Evolutionary conservation across 1,140 invertebrate species (phyloP), one percentile per base, ranked within the genome.

Genomic region (Achroia grisella): DNA sequence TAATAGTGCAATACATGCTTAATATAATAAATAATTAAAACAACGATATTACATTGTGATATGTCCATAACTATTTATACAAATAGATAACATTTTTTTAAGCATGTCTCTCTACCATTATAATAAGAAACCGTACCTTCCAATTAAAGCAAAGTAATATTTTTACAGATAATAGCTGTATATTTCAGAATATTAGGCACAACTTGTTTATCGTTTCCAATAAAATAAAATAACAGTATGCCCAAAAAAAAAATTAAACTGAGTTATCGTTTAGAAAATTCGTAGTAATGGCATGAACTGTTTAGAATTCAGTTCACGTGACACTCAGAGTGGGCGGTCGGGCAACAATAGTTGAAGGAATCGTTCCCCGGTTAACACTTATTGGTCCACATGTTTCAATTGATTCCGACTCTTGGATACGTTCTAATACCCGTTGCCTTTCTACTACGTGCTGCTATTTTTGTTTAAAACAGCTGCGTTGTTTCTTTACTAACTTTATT

Each of bases 311-410:
- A 47, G 54, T 14, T 28, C 54, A 39, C 63, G 68, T 58, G 39
- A 41, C 44, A 32, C 29, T 44, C 62, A 49, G 56, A 79, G 70
- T 73, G 69, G 66, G 61, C 44, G 60, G 52, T 52, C 53, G 52
- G 44, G 52, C 61, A 65, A 66, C 65, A 73, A 73, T 67, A 58
- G 64, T 48, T 48, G 52, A 66, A 71, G 61, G 60, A 71, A 76
- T 72, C 56, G 63, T 49, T 55, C 62, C 49, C 60, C 55, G 56
- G 63, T 77, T 72, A 71, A 71, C 67, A 71, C 60, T 72, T 67
- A 70, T 71, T 63, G 66, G 62, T 67, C 60, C 56, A 71, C 62
- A 68, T 62, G 69, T 62, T 73, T 64, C 69, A 69, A 72, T 72
- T 72, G 64, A 69, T 70, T 71, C 62, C 48, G 54, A 46, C 34